These are phyloP conservation scores for Spodoptera littoralis DNA, from an alignment of 2,888 invertebrate genomes.

Conservation along the genomic window DNA sequence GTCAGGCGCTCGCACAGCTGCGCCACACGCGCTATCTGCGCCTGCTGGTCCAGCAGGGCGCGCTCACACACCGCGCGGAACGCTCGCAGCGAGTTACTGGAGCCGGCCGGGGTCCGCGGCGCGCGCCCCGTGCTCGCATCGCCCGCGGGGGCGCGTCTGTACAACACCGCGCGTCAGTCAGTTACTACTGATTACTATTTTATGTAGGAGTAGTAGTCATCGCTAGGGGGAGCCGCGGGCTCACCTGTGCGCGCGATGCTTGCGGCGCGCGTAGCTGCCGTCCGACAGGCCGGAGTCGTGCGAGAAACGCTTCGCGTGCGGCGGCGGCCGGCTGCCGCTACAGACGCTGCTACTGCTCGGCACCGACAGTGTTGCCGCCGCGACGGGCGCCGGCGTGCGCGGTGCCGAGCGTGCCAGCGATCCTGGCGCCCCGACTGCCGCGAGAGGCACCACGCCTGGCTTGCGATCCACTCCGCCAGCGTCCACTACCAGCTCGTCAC, in stretches of 20 bases:
- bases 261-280: conserved; percentile 67
- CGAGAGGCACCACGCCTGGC: not conserved
- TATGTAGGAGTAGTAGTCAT: no score
- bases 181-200: no score
- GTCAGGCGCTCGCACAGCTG: conserved; percentile 75
- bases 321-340: conserved; percentile 25
- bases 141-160: conserved; percentile 26
- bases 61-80: conserved; percentile 74
- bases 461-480: conserved; percentile 64
- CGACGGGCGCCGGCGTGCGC: conserved; percentile 11
- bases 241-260: conserved; percentile 66
- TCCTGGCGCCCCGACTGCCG: no score
- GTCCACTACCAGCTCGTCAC: conserved; percentile 75
- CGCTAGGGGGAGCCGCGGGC: not conserved
- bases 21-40: conserved; percentile 74
- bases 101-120: conserved; percentile 40
- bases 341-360: conserved; percentile 29
- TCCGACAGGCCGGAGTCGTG: conserved; percentile 83
- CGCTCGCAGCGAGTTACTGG: conserved; percentile 68
- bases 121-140: conserved; percentile 36
- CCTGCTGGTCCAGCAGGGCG: conserved; percentile 75
- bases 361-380: not conserved
- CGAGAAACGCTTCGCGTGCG: conserved; percentile 70
- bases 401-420: conserved; percentile 2
- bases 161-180: not conserved